Evolutionary conservation across 1,140 invertebrate genomes (phyloP), one percentile per base, ranked within the genome.

Genomic region (Stegodyphus dumicola): DNA sequence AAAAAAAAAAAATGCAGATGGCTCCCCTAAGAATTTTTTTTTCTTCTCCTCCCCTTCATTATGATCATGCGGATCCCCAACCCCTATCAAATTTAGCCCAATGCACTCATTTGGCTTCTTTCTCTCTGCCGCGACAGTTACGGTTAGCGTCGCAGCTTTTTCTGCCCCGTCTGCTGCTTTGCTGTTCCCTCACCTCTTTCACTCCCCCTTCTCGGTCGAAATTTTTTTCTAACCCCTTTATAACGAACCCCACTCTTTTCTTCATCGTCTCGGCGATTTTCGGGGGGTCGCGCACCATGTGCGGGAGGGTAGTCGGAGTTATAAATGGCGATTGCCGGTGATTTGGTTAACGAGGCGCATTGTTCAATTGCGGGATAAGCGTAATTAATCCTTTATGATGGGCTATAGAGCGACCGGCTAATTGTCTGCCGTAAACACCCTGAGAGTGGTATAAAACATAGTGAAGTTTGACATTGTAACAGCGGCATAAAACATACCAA

Each of bases 61-160:
- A 81, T 65, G 79, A 73, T 81, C 56, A 73, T n/a, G 70, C 9
- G 49, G 48, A 64, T 69, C 65, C 49, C 15, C 18, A 6, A 9
- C 49, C 60, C 69, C 70, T 73, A 81, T 74, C 79, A 74, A 81
- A 81, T 81, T 81, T 74, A 66, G 48, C 53, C 70, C 53, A 81
- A 74, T 81, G 79, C 54, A 80, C 33, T 80, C 69, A 53, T 81
- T 74, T 81, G 79, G 79, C 79, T 81, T 81, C 79, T 13, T n/a
- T 60, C 7, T 60, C 33, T 11, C 33, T 71, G 15, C 54, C 56
- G 15, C 56, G 67, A 73, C 33, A 60, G 52, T 80, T 71, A 69
- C 51, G 56, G 56, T 77, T 64, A 66, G 56, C 64, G 60, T 77
- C 60, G 56, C 75, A 65, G 11, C 66, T 53, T 78, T 69, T 69